These are phyloP conservation scores for Scolopax bukidnonensis DNA, from an alignment of 2,797 vertebrate genomes.

Conservation along the genomic window DNA sequence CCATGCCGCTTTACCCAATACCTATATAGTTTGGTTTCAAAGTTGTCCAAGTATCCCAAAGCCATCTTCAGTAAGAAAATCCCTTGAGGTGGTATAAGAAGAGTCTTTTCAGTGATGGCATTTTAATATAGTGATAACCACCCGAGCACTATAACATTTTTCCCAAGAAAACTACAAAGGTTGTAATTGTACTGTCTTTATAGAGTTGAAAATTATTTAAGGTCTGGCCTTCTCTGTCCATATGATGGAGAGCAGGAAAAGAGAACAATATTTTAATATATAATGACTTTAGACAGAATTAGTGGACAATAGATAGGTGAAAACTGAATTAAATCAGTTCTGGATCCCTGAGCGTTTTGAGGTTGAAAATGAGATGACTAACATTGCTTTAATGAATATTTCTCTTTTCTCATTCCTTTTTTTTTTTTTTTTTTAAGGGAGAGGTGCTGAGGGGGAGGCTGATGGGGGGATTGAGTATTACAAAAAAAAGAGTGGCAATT, in stretches of 20 bases:
- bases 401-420: background rate
- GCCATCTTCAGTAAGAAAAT: background rate
- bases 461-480: background rate
- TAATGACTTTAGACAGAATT: background rate
- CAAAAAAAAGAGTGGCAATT: constrained; percentile 29
- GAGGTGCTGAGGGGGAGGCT: background rate
- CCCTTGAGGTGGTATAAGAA: background rate
- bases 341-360: background rate
- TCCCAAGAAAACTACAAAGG: background rate
- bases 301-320: background rate
- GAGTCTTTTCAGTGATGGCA: background rate
- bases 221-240: background rate
- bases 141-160: accelerated
- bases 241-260: background rate
- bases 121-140: background rate
- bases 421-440: background rate
- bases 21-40: background rate
- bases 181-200: background rate
- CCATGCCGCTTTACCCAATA: background rate
- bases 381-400: background rate
- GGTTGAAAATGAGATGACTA: background rate
- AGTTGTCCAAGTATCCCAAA: background rate
- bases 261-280: accelerated
- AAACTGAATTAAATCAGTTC: background rate
- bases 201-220: background rate